Evolutionary conservation across 2,797 vertebrate genomes (phyloP).

Genomic region (Trematomus bernacchii): DNA sequence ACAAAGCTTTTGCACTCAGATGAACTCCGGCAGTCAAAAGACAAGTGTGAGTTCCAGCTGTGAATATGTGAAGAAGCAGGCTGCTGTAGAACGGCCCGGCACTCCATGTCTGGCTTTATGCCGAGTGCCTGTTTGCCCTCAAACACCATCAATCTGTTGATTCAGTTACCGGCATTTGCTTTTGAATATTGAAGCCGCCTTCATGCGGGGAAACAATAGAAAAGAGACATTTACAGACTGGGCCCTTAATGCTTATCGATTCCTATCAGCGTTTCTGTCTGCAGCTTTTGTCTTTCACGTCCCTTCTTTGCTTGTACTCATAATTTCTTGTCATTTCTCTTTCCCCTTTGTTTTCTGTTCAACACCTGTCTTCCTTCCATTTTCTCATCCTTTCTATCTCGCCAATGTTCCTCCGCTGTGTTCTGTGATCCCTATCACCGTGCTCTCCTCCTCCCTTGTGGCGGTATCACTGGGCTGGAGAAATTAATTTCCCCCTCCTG

Average conservation of each 20-base stretch:
- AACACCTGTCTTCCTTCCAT: not conserved
- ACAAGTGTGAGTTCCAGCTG: slow-evolving; percentile 11
- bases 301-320: slow-evolving; percentile 4
- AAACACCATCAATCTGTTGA: slow-evolving; percentile 65
- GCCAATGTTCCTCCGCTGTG: slow-evolving; percentile 3
- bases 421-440: slow-evolving; percentile 38
- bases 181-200: slow-evolving; percentile 55
- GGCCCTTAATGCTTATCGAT: slow-evolving; percentile 42
- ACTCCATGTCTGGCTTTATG: slow-evolving; percentile 30
- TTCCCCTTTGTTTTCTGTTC: slow-evolving; percentile 14
- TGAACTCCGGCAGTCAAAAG: slow-evolving; percentile 36
- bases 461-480: slow-evolving; percentile 42
- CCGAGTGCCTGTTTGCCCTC: slow-evolving; percentile 48
- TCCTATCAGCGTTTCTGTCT: slow-evolving; percentile 38
- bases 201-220: slow-evolving; percentile 42
- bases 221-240: slow-evolving; percentile 58
- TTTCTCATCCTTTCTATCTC: not conserved
- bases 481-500: slow-evolving; percentile 52
- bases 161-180: slow-evolving; percentile 56
- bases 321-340: slow-evolving; percentile 30
- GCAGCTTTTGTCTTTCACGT: slow-evolving; percentile 10
- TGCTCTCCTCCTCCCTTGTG: slow-evolving; percentile 22
- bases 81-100: slow-evolving; percentile 1
- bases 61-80: slow-evolving; percentile 23
- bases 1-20: slow-evolving; percentile 37